Evolutionary conservation across 2,888 invertebrate species (phyloP), one percentile per base, ranked within the genome.

Genomic region (Aphrophora alni): DNA sequence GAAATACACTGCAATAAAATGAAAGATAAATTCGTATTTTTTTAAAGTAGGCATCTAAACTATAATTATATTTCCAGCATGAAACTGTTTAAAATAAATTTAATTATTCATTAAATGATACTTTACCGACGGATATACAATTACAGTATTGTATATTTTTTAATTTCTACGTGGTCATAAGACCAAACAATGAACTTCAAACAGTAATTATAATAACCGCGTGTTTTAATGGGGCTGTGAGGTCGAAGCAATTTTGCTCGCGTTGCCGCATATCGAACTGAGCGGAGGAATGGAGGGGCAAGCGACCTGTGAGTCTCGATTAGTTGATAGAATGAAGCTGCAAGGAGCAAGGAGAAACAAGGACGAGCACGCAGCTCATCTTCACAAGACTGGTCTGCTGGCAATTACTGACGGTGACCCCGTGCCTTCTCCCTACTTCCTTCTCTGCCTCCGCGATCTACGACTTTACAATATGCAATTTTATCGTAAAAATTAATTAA

Each of bases 271-370:
- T 44, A 44, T 44, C 44, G 44, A 44, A 44, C 44, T 44, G n/a
- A n/a, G 44, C 44, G 59, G 59, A 21, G 59, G 21, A 59, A 59
- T 21, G 59, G 59, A 59, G 59, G 59, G 59, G 59, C 12, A 7
- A 14, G 44, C 44, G 44, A 14, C 12, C 8, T 7, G 17, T 2
- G 33, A 10, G 33, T n/a, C n/a, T n/a, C n/a, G n/a, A n/a, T n/a
- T 5, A 44, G 44, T 44, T 44, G 44, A 44, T 44, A 44, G 44
- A 44, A 44, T 44, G 44, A 59, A 59, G 59, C 59, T 59, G 59
- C 59, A 59, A 59, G 59, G 59, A 59, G 59, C 59, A 59, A 59
- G 59, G 59, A 59, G 59, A 59, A 59, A 59, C 59, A 59, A 59
- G 59, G 59, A 59, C 59, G 59, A 21, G 44, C 44, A 17, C 14